Evolutionary conservation across 2,888 invertebrate species (phyloP), one percentile per base, ranked within the genome.

Genomic region (Ephialtes manifestator): DNA sequence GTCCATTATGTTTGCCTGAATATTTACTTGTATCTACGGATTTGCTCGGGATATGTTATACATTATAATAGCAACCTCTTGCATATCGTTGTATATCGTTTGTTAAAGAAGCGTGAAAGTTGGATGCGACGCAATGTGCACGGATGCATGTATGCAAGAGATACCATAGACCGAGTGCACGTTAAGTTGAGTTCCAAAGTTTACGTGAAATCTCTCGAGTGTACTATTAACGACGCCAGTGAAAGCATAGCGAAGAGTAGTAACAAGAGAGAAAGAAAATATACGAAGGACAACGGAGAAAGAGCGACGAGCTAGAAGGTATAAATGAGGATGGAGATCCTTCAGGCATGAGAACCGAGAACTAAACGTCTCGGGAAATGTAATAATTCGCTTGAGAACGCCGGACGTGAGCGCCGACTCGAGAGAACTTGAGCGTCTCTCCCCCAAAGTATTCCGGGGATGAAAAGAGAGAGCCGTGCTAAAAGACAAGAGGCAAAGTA

Each of bases 311-410:
- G 28, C 48, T 8, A 20, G 63, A 48, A 63, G 46, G 48, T 20
- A 75, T n/a, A 63, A 63, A 51, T 31, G 75, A 63, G 31, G 60
- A 48, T 48, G 46, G 35, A 48, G 63, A 46, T 75, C 31, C 48
- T 13, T 20, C n/a, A 46, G 63, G 35, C 63, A 35, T 48, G 20
- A 63, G 48, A 63, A 46, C 28, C 31, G 13, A 1, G n/a, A 74
- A 43, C 65, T 67, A 67, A 74, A 48, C 39, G 71, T 55, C 39
- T 39, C 55, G 35, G 71, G 53, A 51, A 55, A 71, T 55, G 74
- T 48, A 48, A 74, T 74, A 48, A 74, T 74, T 60, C 43, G 58
- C 74, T 60, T 60, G 31, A 60, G 60, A 74, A 46, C 48, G 28
- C 58, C 74, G 60, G 46, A 39, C 60, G 74, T 46, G 60, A 11